Evolutionary conservation across 2,888 invertebrate species (phyloP).

Genomic region (Melanostoma mellinum): DNA sequence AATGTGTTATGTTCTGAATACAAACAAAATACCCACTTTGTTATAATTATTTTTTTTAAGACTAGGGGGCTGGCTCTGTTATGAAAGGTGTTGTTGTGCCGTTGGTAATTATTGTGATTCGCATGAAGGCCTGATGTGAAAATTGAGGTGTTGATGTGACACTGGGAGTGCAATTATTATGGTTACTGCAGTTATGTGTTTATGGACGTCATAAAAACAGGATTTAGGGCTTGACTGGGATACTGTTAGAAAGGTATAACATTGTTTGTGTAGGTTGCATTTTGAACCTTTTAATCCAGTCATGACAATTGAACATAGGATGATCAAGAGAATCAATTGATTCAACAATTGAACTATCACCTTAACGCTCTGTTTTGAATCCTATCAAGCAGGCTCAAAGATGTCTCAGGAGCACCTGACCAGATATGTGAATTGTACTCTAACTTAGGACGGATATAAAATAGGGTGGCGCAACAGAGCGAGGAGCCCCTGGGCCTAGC

Average conservation of each 20-base stretch:
- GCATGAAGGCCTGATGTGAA: constrained; percentile 40
- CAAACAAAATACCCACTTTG: constrained; percentile 20
- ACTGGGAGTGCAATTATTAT: constrained; percentile 35
- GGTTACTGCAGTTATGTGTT: constrained; percentile 15
- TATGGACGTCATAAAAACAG: constrained; percentile 3
- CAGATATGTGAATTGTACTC: no score
- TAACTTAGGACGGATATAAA: no score
- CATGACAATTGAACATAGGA: no score
- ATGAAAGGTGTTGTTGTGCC: constrained; percentile 26
- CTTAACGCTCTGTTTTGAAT: no score
- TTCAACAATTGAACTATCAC: no score
- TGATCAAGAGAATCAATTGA: no score
- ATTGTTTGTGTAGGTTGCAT: background rate
- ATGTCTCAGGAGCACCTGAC: no score
- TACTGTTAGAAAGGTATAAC: background rate
- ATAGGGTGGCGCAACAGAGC: no score
- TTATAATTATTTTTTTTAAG: constrained; percentile 13
- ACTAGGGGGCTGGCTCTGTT: constrained; percentile 19
- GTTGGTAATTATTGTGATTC: constrained; percentile 49
- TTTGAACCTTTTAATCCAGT: no score
- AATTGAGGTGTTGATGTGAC: constrained; percentile 25
- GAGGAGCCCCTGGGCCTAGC: no score
- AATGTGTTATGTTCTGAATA: constrained; percentile 21
- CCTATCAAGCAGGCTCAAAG: no score
- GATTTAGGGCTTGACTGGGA: no score